Conservation (phyloP, 2,888 invertebrate genomes). For the Lithophane semibrunnea region DNA sequence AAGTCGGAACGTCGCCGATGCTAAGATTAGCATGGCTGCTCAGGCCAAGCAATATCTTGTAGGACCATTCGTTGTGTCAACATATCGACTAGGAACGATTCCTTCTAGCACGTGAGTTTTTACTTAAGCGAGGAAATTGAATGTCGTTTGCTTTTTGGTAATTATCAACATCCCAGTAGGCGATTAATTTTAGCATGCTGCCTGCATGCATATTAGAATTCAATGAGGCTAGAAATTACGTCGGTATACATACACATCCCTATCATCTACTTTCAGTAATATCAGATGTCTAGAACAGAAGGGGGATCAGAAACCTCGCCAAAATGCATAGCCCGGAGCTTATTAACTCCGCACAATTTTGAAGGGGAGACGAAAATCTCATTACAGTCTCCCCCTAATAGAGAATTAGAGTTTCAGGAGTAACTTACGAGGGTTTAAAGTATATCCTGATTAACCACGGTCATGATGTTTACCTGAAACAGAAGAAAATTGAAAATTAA, state of each 20-base stretch:
- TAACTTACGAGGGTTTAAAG: constrained; percentile 43
- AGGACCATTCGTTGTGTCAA: neutral
- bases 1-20: neutral
- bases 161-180: too few relatives aligned
- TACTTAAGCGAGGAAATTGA: neutral
- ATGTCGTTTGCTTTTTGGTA: neutral
- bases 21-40: neutral
- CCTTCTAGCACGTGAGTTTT: too few relatives aligned
- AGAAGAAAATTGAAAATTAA: constrained; percentile 36
- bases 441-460: constrained; percentile 22
- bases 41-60: neutral
- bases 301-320: constrained; percentile 27
- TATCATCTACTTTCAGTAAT: neutral
- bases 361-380: constrained; percentile 43
- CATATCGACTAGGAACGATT: too few relatives aligned
- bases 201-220: neutral
- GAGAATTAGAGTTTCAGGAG: constrained; percentile 35
- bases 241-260: neutral
- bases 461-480: constrained; percentile 52
- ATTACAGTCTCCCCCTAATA: constrained; percentile 40
- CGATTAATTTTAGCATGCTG: neutral
- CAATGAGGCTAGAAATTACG: neutral
- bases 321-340: constrained; percentile 38
- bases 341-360: constrained; percentile 49
- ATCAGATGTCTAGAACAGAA: constrained; percentile 12